These are phyloP conservation scores for Anguilla megastoma DNA, from an alignment of 2,797 vertebrate species.

Conservation along the genomic window DNA sequence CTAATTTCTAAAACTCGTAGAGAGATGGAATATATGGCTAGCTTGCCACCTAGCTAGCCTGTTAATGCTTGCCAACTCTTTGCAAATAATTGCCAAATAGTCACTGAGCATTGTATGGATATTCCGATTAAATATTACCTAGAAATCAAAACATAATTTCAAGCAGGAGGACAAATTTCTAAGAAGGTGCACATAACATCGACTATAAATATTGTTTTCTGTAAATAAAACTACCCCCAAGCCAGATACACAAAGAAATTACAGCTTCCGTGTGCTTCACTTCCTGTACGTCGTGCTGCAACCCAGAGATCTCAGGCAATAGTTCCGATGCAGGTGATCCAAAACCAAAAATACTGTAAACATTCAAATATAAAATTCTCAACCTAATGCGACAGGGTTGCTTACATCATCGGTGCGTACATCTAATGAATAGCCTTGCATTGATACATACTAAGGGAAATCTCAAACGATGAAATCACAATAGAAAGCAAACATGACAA, in stretches of 20 bases:
- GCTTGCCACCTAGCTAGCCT: slow-evolving; percentile 2
- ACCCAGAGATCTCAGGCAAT: slow-evolving; percentile 45
- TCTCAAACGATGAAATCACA: not conserved
- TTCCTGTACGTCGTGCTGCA: slow-evolving; percentile 78
- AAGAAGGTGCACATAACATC: slow-evolving; percentile 39
- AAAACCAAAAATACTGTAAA: not conserved
- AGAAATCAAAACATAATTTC: slow-evolving; percentile 60
- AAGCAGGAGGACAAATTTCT: slow-evolving; percentile 31
- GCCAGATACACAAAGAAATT: slow-evolving; percentile 83
- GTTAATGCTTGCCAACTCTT: slow-evolving; percentile 32
- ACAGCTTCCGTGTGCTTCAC: slow-evolving; percentile 77
- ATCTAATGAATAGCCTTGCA: not conserved
- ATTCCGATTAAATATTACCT: slow-evolving; percentile 46
- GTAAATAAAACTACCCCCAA: slow-evolving; percentile 76
- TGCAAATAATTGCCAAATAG: slow-evolving; percentile 19
- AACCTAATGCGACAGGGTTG: not conserved
- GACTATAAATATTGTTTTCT: slow-evolving; percentile 64
- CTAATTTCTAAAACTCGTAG: slow-evolving; percentile 29
- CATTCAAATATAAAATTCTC: not conserved
- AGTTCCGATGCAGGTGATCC: slow-evolving; percentile 62
- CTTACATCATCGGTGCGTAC: not conserved
- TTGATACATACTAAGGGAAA: not conserved
- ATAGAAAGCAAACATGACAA: not conserved
- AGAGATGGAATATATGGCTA: not conserved
- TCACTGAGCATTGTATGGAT: slow-evolving; percentile 15